Evolutionary conservation across 2,888 invertebrate species (phyloP).

Genomic region (Linnaemya tessellans): DNA sequence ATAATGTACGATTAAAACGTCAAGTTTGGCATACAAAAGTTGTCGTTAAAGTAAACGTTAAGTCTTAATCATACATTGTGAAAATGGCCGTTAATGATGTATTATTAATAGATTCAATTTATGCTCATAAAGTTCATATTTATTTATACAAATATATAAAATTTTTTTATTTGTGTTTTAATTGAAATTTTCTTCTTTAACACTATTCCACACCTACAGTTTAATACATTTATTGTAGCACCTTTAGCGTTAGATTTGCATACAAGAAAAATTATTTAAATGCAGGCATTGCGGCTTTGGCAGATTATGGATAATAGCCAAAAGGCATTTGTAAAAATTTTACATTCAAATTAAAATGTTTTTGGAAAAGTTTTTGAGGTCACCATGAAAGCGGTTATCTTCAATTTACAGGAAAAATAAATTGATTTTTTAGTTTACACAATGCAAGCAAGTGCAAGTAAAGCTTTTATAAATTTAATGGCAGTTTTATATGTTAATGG

Average conservation of each 20-base stretch:
- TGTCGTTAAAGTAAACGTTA: no score
- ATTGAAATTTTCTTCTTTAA: neutral
- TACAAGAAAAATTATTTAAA: constrained; percentile 15
- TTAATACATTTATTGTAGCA: neutral
- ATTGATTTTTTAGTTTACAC: no score
- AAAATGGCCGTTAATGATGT: no score
- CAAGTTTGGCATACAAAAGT: no score
- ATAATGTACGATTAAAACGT: no score
- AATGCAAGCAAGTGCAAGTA: no score
- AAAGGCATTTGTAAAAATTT: constrained; percentile 43
- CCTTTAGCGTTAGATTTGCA: neutral
- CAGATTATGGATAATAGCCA: constrained; percentile 51
- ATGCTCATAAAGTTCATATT: neutral
- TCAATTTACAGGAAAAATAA: constrained; percentile 2
- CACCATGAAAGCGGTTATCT: constrained; percentile 3
- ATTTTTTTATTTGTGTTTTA: neutral
- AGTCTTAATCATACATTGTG: no score
- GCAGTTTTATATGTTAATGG: no score
- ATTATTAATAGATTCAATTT: neutral
- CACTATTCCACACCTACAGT: neutral
- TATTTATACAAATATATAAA: no score
- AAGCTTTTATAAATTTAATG: no score
- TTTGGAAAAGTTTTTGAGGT: constrained; percentile 14
- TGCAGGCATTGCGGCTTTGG: constrained; percentile 30
- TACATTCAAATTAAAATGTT: constrained; percentile 56